Base-by-base conservation (phyloP, 1,140 invertebrate species). In the Harpegnathos saltator region DNA sequence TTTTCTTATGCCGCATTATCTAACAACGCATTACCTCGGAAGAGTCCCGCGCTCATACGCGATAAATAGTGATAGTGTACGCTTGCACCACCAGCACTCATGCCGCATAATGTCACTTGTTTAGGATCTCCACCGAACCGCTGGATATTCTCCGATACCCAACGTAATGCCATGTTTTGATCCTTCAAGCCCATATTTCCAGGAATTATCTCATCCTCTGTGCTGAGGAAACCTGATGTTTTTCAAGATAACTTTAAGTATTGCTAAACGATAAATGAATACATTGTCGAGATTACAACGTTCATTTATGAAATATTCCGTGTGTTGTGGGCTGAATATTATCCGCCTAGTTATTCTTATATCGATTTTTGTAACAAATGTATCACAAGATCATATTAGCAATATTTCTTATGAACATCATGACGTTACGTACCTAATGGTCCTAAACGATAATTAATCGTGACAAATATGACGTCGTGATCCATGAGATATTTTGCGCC, bases 131-230 rank as follows among this genome's bases (percentile, higher is more conserved):
- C 95, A 38, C 95, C 95, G 85, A 95, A 96, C 82, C 90, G 93
- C 73, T 94, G 90, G 52, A 95, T 95, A 85, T 95, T 95, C 22
- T 95, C 95, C 90, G 90, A 93, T 11, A 96, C 92, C 96, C 96
- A 96, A 92, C 89, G 95, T 2, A 96, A 80, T 12, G 96, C 96
- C 84, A 95, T 85, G 29, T 91, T 93, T 90, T 96, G 96, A 92
- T 96, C 96, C 90, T 95, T 95, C n/a, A 96, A 85, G 44, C 95
- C 96, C 90, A 95, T 95, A 83, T 96, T 96, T 12, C 96, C 96
- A 15, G 95, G 94, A 19, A 95, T 88, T 3, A 94, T 82, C 38
- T 93, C 92, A 88, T 96, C 95, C 80, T 95, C 95, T 4, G 95
- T 95, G 33, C 95, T 95, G 44, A 96, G 88, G 78, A 96, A 96